Conservation (phyloP, 2,113 vertebrate species). For the Heteronetta atricapilla region DNA sequence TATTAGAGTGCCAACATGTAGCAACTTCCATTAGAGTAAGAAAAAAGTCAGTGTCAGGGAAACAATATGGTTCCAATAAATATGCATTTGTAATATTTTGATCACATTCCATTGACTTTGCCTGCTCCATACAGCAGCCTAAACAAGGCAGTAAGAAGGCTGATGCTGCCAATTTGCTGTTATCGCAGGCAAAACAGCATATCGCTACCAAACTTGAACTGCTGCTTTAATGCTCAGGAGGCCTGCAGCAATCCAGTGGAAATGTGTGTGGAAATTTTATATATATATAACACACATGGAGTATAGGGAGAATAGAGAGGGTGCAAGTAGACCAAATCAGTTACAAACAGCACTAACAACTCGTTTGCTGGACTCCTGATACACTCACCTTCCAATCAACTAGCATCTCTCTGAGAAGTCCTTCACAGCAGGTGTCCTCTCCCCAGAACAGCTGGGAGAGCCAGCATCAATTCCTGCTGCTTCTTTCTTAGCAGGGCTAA, state of each 20-base stretch:
- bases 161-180: background rate
- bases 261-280: background rate
- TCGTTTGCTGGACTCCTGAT: background rate
- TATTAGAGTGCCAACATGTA: background rate
- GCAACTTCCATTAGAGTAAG: background rate
- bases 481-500: background rate
- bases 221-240: background rate
- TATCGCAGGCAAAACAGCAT: background rate
- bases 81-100: background rate
- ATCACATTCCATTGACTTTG: background rate
- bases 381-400: background rate
- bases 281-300: background rate
- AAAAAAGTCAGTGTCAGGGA: background rate
- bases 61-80: accelerated
- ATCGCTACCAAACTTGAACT: background rate
- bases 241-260: background rate
- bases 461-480: background rate
- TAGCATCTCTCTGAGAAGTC: background rate
- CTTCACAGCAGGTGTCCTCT: background rate
- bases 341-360: background rate
- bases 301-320: background rate
- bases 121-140: background rate
- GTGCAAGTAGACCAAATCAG: background rate
- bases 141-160: background rate
- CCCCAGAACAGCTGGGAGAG: background rate